These are phyloP conservation scores for Rhinatrema bivittatum DNA, from an alignment of 2,797 vertebrate genomes.

Conservation along the genomic window DNA sequence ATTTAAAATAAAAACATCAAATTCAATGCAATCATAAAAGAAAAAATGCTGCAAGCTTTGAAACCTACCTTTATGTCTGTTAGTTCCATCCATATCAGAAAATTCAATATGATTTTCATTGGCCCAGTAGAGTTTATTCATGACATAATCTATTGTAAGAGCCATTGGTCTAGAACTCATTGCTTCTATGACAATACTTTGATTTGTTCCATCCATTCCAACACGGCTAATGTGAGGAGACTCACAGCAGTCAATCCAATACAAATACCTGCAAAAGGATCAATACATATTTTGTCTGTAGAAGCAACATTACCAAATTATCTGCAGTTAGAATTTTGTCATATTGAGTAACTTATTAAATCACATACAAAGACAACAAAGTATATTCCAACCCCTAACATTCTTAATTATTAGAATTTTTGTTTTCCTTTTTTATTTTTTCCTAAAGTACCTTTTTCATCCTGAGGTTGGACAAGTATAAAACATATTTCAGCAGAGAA, in stretches of 20 bases:
- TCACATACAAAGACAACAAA: too few relatives aligned
- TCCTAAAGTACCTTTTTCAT: too few relatives aligned
- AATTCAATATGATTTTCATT: conserved; percentile 94
- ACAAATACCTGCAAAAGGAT: conserved; percentile 70
- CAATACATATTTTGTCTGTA: conserved; percentile 17
- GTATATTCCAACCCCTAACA: too few relatives aligned
- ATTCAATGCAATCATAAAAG: too few relatives aligned
- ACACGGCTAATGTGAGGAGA: conserved; percentile 83
- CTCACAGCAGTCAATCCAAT: conserved; percentile 97
- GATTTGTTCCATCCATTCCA: conserved; percentile 90
- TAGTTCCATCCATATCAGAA: conserved; percentile 88
- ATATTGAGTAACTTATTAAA: too few relatives aligned
- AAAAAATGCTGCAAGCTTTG: too few relatives aligned
- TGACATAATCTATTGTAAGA: conserved; percentile 93
- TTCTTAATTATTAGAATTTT: too few relatives aligned
- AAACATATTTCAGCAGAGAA: too few relatives aligned
- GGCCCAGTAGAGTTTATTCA: conserved; percentile 90
- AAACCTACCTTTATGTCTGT: conserved; percentile 81
- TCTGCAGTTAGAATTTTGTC: not conserved
- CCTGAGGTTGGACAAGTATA: too few relatives aligned
- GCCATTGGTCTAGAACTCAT: conserved; percentile 88
- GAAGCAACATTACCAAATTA: not conserved
- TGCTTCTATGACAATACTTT: conserved; percentile 77
- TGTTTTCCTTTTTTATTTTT: too few relatives aligned
- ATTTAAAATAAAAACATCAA: too few relatives aligned